Evolutionary conservation across 2,113 vertebrate genomes (phyloP), one percentile per base, ranked within the genome.

Genomic region (Setophaga coronata): DNA sequence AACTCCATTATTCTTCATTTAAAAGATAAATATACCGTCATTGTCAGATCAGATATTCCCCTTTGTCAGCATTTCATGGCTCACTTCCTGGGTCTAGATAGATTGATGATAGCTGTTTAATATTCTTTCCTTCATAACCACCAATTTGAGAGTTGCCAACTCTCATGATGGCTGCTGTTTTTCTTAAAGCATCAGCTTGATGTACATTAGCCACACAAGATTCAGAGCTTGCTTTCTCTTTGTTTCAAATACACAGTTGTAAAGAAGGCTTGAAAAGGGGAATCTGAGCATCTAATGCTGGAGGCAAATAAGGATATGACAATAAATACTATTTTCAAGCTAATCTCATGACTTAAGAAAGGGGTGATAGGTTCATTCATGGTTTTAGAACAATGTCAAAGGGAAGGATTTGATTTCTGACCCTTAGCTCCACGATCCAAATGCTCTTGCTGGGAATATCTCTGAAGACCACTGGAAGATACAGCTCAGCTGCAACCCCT

Each of bases 1-100:
- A 97, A 96, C 94, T 96, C 94, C 74, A 97, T 98, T 96, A 93
- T 82, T 96, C 95, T 97, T 95, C 61, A 94, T 97, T 97, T 95
- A 90, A 95, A 90, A 92, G 96, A 96, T 92, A 97, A 97, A 95
- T 89, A 82, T 42, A 78, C 95, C 4, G 7, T 93, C 81, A 81
- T 93, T 96, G 92, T 94, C 95, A 93, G 92, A 90, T 79, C 83
- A 95, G 85, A 72, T 97, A 92, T 95, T 97, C 94, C 87, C 95
- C 95, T 94, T 76, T 89, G 94, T 93, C 94, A 90, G 93, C 83
- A 56, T 77, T 93, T 95, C 94, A 95, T 97, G 94, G 95, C 96
- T 98, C 91, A 42, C 93, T 85, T 95, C 94, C 48, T 96, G 81
- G 43, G 28, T 26, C 21, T 76, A 54, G 82, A 65, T 89, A 97